Evolutionary conservation across 1,140 invertebrate species (phyloP).

Genomic region (Ceratoteleas bidentatus): DNA sequence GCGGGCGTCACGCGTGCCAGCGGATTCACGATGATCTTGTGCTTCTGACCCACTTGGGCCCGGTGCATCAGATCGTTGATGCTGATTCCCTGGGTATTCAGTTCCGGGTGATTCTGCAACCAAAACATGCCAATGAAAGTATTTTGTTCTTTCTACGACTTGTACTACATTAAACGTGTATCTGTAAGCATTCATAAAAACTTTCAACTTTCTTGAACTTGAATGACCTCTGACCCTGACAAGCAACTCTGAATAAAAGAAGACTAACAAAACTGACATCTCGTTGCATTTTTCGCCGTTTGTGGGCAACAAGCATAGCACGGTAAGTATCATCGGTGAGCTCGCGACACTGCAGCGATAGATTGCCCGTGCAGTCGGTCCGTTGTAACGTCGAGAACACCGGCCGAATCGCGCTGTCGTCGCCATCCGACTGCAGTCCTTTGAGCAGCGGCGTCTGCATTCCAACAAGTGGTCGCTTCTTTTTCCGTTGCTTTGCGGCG

Average conservation of each 20-base stretch:
- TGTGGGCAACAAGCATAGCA: slow-evolving; percentile 85
- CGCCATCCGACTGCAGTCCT: slow-evolving; percentile 72
- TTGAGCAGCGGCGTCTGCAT: slow-evolving; percentile 78
- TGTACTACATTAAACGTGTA: background rate
- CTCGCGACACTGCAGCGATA: slow-evolving; percentile 79
- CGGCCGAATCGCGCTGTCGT: slow-evolving; percentile 77
- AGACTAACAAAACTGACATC: slow-evolving; percentile 78
- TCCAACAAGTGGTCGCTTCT: slow-evolving; percentile 87
- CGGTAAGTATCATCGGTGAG: slow-evolving; percentile 87
- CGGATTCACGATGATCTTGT: slow-evolving; percentile 72
- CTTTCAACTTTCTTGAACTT: no score
- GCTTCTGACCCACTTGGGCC: slow-evolving; percentile 80
- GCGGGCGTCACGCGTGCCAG: slow-evolving; percentile 68
- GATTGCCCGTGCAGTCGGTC: slow-evolving; percentile 80
- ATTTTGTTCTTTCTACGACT: no score
- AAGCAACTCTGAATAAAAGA: no score
- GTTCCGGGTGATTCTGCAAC: slow-evolving; percentile 83
- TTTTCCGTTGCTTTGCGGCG: slow-evolving; percentile 74
- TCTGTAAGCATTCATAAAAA: background rate
- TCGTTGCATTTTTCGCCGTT: slow-evolving; percentile 82
- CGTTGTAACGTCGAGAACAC: slow-evolving; percentile 81
- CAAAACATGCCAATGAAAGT: background rate
- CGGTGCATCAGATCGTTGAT: slow-evolving; percentile 83
- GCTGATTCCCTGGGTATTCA: slow-evolving; percentile 83
- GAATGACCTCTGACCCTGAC: no score